Percentiles rank a stretch among this genome's conserved stretches.
Conservation (phyloP, 1,140 invertebrate species). For the Bombus pascuorum region DNA sequence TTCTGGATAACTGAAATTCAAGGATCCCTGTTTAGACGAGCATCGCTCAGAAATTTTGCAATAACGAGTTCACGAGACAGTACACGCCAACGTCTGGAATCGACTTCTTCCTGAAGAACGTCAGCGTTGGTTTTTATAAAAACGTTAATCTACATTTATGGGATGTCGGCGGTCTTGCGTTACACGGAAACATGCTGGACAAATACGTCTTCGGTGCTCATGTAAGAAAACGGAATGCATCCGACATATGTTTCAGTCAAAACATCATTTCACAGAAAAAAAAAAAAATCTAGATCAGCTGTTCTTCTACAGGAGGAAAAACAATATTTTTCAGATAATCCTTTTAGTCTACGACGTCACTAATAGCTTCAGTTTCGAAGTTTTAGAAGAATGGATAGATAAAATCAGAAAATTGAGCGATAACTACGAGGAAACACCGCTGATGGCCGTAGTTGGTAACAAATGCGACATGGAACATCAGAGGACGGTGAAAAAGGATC, state of each 20-base stretch:
- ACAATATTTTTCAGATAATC: slow-evolving; percentile 86
- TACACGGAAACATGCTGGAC: slow-evolving; percentile 90
- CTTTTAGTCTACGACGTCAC: slow-evolving; percentile 95
- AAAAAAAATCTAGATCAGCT: background rate
- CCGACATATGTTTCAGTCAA: background rate
- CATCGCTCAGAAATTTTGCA: slow-evolving; percentile 87
- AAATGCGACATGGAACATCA: slow-evolving; percentile 96
- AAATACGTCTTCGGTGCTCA: slow-evolving; percentile 92
- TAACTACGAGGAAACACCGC: slow-evolving; percentile 83
- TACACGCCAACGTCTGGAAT: slow-evolving; percentile 90
- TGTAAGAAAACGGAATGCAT: slow-evolving; percentile 82
- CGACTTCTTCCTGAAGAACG: slow-evolving; percentile 90
- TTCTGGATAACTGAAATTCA: slow-evolving; percentile 59
- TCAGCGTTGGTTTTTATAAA: slow-evolving; percentile 86
- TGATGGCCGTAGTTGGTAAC: slow-evolving; percentile 92
- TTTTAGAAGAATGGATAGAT: slow-evolving; percentile 89
- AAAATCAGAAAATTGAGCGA: slow-evolving; percentile 84
- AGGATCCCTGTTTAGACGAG: slow-evolving; percentile 84
- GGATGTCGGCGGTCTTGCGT: slow-evolving; percentile 91
- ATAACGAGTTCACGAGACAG: slow-evolving; percentile 89
- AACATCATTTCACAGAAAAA: background rate
- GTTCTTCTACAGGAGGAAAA: background rate
- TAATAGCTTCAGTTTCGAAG: slow-evolving; percentile 91
- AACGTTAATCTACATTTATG: slow-evolving; percentile 90
- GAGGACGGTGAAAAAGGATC: slow-evolving; percentile 90